Percentiles rank a stretch among this genome's conserved stretches.
Conservation (phyloP, 2,888 invertebrate genomes). For the Clitarchus hookeri region DNA sequence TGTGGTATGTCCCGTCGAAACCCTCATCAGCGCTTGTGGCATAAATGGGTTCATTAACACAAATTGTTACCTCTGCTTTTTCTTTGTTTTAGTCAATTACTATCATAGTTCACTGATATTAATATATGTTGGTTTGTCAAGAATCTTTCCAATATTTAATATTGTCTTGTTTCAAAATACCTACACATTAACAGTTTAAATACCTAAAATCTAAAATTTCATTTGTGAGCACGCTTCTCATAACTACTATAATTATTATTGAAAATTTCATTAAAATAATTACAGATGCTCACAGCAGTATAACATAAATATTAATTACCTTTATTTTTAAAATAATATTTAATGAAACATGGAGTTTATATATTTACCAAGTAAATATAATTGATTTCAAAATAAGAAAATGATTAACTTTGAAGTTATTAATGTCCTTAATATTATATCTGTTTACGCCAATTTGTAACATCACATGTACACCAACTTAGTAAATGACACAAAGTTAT, state of each 20-base stretch:
- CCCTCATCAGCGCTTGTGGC: constrained; percentile 94
- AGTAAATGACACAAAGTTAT: not conserved
- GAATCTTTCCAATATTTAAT: not conserved
- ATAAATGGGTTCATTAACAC: constrained; percentile 30
- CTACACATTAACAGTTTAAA: not conserved
- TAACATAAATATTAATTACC: not conserved
- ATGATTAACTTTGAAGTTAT: not conserved
- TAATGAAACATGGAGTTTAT: not conserved
- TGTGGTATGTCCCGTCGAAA: constrained; percentile 99
- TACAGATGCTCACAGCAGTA: not conserved
- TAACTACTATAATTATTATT: not conserved
- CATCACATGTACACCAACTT: not conserved
- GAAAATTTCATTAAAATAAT: not conserved
- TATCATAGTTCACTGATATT: not conserved
- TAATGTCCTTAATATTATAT: not conserved
- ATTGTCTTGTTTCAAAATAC: not conserved
- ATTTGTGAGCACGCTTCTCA: constrained; percentile 27
- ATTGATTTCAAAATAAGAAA: not conserved
- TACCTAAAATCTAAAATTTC: constrained; percentile 30
- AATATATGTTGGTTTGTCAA: not conserved
- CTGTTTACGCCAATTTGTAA: not conserved
- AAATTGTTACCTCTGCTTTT: constrained; percentile 24
- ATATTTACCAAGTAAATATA: not conserved
- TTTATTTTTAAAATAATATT: not conserved
- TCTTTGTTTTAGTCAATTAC: not conserved